Conservation (phyloP, 2,797 vertebrate genomes). For the Gymnopithys bicolor region DNA sequence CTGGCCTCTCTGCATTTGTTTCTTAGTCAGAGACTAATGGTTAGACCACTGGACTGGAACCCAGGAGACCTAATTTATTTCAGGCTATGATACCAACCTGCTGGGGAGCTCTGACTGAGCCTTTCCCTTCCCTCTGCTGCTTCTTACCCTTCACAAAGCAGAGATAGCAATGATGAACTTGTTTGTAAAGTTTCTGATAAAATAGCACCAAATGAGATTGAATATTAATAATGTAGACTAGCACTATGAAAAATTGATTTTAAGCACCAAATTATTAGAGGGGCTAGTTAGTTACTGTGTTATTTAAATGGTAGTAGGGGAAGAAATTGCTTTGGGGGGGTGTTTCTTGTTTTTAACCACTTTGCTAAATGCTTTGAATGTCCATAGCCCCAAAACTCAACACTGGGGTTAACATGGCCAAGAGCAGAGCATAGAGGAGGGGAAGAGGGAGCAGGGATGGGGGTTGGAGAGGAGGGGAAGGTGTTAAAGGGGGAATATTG, state of each 20-base stretch:
- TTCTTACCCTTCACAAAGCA: background rate
- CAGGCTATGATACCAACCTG: slow-evolving; percentile 12
- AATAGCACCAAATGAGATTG: background rate
- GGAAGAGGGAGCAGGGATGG: background rate
- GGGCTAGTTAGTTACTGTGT: accelerated
- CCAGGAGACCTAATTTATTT: slow-evolving; percentile 66
- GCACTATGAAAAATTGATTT: background rate
- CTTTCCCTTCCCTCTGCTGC: background rate
- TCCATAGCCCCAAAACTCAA: background rate
- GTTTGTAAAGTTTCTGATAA: slow-evolving; percentile 32
- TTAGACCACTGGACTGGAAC: slow-evolving; percentile 51
- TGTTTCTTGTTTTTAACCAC: background rate
- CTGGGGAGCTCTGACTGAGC: slow-evolving; percentile 1
- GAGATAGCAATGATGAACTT: background rate
- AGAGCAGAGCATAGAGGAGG: background rate
- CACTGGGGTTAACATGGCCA: background rate
- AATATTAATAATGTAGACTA: background rate
- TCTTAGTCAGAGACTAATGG: slow-evolving; percentile 65
- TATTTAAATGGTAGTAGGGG: background rate
- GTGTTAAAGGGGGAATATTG: slow-evolving; percentile 52
- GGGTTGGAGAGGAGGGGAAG: slow-evolving; percentile 44
- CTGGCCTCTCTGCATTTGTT: slow-evolving; percentile 48
- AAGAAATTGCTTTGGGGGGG: background rate
- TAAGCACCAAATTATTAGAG: background rate
- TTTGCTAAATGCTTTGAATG: background rate